Conservation (phyloP, 2,113 vertebrate species). For the Hemiscyllium ocellatum region DNA sequence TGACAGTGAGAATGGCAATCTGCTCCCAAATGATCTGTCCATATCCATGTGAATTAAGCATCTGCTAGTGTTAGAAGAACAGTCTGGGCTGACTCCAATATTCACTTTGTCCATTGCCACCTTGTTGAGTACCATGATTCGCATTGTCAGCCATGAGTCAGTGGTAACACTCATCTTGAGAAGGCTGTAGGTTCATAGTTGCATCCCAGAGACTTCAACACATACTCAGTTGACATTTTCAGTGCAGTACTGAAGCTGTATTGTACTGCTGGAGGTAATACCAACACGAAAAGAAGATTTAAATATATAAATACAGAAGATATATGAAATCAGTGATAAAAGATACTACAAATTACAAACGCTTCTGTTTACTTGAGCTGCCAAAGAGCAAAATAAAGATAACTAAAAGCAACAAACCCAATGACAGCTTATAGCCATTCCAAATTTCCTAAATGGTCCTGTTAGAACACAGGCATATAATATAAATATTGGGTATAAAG, state of each 20-base stretch:
- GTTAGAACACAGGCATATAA: neutral
- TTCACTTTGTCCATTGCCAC: neutral
- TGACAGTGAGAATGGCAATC: neutral
- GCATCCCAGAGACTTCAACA: neutral
- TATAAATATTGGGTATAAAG: neutral
- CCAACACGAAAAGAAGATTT: too few species aligned
- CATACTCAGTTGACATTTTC: neutral
- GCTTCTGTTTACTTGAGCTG: neutral
- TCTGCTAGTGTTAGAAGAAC: neutral
- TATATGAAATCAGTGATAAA: neutral
- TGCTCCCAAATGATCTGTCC: neutral
- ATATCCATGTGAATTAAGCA: neutral
- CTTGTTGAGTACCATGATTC: neutral
- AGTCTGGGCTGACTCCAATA: neutral
- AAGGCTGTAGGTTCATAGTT: neutral
- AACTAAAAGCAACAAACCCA: neutral
- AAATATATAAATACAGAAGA: neutral
- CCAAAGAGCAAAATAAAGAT: neutral
- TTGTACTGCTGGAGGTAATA: too few species aligned
- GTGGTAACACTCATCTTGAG: neutral
- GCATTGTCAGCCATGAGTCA: neutral
- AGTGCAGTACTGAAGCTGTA: neutral
- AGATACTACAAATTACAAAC: neutral
- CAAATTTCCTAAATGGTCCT: neutral
- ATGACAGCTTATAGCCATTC: neutral